A percentile compares a stretch with the other conserved stretches of the same genome.
Evolutionary conservation across 2,888 invertebrate genomes (phyloP).

Genomic region (Drosophila mimica): DNA sequence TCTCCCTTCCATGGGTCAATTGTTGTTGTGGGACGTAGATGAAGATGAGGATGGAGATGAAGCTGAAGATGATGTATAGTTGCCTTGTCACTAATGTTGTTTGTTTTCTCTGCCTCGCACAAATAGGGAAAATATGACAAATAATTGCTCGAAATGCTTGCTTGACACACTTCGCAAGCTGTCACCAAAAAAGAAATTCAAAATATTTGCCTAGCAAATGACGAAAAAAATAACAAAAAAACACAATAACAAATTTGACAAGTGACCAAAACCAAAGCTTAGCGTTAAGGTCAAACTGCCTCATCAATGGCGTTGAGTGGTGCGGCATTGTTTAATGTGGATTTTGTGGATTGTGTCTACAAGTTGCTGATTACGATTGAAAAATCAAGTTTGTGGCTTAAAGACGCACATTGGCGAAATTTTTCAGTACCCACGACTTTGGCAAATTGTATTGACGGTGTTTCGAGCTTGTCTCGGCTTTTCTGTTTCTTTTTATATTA

Average conservation of each 20-base stretch:
- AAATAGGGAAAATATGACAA: slow-evolving; percentile 72
- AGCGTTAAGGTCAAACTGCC: slow-evolving; percentile 29
- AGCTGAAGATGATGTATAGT: slow-evolving; percentile 38
- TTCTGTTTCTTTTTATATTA: slow-evolving; percentile 22
- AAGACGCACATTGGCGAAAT: slow-evolving; percentile 60
- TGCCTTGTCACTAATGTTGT: slow-evolving; percentile 75
- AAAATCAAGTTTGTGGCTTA: slow-evolving; percentile 22
- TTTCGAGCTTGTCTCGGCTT: slow-evolving; percentile 21
- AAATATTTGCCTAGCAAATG: slow-evolving; percentile 43
- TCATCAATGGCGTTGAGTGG: slow-evolving; percentile 14
- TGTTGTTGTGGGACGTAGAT: slow-evolving; percentile 38
- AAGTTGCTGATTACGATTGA: slow-evolving; percentile 30
- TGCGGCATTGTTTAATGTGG: slow-evolving; percentile 42
- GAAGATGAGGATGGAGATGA: slow-evolving; percentile 53
- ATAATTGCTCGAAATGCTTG: slow-evolving; percentile 72
- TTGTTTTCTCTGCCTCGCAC: slow-evolving; percentile 64
- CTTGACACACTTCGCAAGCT: slow-evolving; percentile 74
- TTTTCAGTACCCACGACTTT: slow-evolving; percentile 49
- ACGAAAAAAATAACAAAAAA: slow-evolving; percentile 16
- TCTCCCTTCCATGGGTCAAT: slow-evolving; percentile 50
- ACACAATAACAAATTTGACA: slow-evolving; percentile 35
- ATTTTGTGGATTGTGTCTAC: slow-evolving; percentile 28
- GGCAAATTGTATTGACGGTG: slow-evolving; percentile 54
- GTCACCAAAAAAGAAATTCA: slow-evolving; percentile 44
- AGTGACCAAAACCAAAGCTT: slow-evolving; percentile 49